Base-by-base conservation (phyloP, 2,113 vertebrate genomes). In the Circaetus cinerascens region DNA sequence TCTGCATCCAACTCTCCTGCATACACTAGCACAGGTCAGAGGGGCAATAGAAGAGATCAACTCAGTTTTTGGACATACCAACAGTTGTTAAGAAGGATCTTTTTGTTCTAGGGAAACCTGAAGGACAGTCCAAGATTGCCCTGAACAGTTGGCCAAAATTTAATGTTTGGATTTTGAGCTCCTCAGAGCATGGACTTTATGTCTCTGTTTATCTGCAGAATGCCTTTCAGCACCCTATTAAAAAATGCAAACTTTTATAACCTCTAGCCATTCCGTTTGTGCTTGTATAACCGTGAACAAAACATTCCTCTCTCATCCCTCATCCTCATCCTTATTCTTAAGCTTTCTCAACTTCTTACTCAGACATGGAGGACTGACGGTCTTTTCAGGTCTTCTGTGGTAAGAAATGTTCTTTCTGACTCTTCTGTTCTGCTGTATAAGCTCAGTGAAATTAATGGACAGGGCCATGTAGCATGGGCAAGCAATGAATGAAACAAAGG, bases 171-270 rank as follows among this genome's bases (percentile, higher is more conserved):
- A 78, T 76, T 92, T 75, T 63, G 30, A 60, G 48, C 9, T 75
- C 20, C 82, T 88, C 41, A 38, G 79, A 73, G 36, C 75, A 50
- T 14, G 19, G 1, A 4, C 45, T 67, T 86, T 62, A 51, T 82
- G 30, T 69, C 62, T 88, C 40, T 11, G 9, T 94, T 93, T 92
- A 73, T 73, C 68, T 92, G 71, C 60, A 94, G 80, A 86, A 88
- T 59, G 41, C 55, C 32, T 91, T 91, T 86, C 55, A 74, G 55
- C 71, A 69, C 50, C 27, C 75, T 41, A 29, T 57, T 86, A 53
- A 92, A 81, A 95, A 95, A 79, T 50, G 59, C 34, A 80, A 73
- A 90, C 48, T 62, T 82, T 82, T 93, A 56, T 27, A 93, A 56
- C 19, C 7, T 73, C 40, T 29, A 57, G 50, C 67, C 17, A 2